These are phyloP conservation scores for Crotalus viridis DNA, from an alignment of 2,113 vertebrate genomes.

Conservation along the genomic window DNA sequence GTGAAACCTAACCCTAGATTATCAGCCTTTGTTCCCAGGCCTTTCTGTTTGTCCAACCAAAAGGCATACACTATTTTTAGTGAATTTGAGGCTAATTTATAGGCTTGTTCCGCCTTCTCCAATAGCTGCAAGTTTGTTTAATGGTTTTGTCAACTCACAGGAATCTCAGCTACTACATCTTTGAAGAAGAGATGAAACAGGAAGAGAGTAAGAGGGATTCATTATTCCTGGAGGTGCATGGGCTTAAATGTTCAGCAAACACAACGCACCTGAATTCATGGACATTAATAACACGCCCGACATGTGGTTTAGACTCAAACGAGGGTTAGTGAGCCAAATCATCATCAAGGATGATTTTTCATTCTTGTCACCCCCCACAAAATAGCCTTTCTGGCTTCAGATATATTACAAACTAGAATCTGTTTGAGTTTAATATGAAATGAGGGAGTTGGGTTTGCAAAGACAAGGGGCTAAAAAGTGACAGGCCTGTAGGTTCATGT, in stretches of 20 bases:
- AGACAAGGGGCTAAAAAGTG: neutral
- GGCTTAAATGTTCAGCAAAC: neutral
- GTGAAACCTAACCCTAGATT: slow-evolving; percentile 47
- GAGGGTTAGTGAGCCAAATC: neutral
- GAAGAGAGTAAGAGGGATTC: neutral
- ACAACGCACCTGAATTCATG: neutral
- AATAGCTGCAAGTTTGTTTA: neutral
- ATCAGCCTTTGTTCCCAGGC: slow-evolving; percentile 42
- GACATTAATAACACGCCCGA: neutral
- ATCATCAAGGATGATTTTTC: neutral
- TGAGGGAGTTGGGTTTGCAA: neutral
- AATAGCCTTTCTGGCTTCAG: neutral
- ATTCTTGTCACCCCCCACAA: neutral
- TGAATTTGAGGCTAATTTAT: neutral
- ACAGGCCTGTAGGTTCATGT: neutral
- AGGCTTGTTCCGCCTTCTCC: slow-evolving; percentile 30
- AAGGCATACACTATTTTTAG: slow-evolving; percentile 5
- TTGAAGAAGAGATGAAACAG: neutral
- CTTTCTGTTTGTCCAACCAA: slow-evolving; percentile 5
- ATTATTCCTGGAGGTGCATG: neutral
- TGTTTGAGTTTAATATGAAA: neutral
- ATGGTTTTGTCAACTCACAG: slow-evolving; percentile 7
- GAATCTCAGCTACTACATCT: neutral
- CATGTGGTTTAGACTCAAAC: neutral
- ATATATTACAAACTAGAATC: neutral